Percentiles rank a stretch among this genome's conserved stretches.
These are phyloP conservation scores for Nowickia ferox DNA, from an alignment of 2,888 invertebrate genomes.

Conservation along the genomic window DNA sequence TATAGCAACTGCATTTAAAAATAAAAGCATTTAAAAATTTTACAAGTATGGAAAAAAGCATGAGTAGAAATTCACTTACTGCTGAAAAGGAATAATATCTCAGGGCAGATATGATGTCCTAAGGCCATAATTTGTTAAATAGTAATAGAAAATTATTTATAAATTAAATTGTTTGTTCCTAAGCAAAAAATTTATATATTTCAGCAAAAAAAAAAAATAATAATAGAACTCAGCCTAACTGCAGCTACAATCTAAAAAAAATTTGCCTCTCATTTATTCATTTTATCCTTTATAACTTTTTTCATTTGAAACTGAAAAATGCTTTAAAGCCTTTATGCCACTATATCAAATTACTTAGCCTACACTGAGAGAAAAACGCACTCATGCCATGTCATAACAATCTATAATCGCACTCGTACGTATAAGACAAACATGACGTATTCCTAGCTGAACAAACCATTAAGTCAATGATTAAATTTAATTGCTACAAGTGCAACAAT, in stretches of 20 bases:
- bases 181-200: too few relatives aligned
- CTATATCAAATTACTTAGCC: neutral
- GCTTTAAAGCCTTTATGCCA: neutral
- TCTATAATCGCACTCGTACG: conserved; percentile 20
- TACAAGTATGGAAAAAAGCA: neutral
- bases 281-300: neutral
- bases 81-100: neutral
- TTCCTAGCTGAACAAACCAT: conserved; percentile 43
- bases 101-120: neutral
- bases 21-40: conserved; percentile 28
- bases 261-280: neutral
- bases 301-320: neutral
- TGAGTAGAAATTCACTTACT: neutral
- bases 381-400: conserved; percentile 18
- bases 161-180: neutral
- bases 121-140: neutral
- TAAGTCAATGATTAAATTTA: conserved; percentile 46
- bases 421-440: conserved; percentile 26
- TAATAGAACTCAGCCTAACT: too few relatives aligned
- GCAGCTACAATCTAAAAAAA: too few relatives aligned
- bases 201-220: too few relatives aligned
- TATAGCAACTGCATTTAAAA: conserved; percentile 44
- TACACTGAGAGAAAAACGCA: neutral
- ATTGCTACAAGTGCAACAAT: conserved; percentile 62
- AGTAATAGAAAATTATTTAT: neutral